Conservation (phyloP, 2,888 invertebrate genomes). For the Clivina fossor region DNA sequence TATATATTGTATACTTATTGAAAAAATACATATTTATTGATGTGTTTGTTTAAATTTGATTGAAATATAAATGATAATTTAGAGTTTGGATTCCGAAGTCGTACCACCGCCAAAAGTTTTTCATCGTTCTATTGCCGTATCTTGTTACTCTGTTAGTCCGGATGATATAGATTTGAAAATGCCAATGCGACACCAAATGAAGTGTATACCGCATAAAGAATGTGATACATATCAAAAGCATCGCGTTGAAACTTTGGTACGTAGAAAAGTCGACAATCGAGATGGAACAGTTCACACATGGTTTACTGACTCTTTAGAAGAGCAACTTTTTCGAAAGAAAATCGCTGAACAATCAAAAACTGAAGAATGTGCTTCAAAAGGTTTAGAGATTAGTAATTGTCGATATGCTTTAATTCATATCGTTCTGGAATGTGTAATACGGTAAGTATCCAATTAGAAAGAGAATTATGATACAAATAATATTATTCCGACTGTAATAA, state of each 20-base stretch:
- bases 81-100: not conserved
- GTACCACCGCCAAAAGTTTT: slow-evolving; percentile 7
- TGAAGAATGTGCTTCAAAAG: not conserved
- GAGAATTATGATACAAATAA: not conserved
- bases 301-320: not conserved
- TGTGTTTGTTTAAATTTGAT: too few species aligned
- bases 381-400: not conserved
- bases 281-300: not conserved
- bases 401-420: slow-evolving; percentile 5
- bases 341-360: not conserved
- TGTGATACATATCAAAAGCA: not conserved
- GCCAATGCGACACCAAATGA: slow-evolving; percentile 8
- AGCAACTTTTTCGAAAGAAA: not conserved
- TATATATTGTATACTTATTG: too few species aligned
- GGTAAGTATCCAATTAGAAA: not conserved
- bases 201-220: slow-evolving; percentile 2
- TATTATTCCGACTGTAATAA: not conserved
- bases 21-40: too few species aligned
- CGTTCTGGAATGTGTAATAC: slow-evolving; percentile 5
- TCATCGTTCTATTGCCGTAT: slow-evolving; percentile 4
- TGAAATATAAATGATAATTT: not conserved
- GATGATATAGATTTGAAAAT: slow-evolving; percentile 19
- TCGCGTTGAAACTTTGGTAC: not conserved
- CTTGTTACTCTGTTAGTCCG: slow-evolving; percentile 1
- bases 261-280: not conserved